Evolutionary conservation across 2,888 invertebrate species (phyloP).

Genomic region (Mayetiola destructor): DNA sequence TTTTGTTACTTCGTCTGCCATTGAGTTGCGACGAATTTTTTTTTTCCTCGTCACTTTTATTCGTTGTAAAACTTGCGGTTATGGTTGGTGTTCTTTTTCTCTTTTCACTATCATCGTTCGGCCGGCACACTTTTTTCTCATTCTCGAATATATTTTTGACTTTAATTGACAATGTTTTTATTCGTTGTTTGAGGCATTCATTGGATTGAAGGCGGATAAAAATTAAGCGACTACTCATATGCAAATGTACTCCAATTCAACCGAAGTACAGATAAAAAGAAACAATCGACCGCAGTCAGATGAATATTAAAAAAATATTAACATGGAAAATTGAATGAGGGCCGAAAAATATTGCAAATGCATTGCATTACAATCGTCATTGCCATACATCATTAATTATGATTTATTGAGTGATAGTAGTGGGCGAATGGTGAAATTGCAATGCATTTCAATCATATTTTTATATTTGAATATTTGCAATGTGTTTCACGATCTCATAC

Average conservation of each 20-base stretch:
- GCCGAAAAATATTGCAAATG: background rate
- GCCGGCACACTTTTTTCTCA: background rate
- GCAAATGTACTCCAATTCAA: background rate
- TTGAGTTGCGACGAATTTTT: no score
- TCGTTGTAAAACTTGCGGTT: no score
- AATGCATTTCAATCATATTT: no score
- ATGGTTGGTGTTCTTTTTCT: background rate
- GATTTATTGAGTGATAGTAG: no score
- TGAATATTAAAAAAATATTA: conserved; percentile 9
- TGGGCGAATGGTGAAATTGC: no score
- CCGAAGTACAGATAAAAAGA: background rate
- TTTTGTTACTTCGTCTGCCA: no score
- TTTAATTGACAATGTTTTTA: conserved; percentile 9
- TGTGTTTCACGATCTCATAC: no score
- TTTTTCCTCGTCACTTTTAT: no score
- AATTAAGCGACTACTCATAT: conserved; percentile 10
- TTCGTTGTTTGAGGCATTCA: conserved; percentile 9
- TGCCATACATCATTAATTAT: conserved; percentile 11
- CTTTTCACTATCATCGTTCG: background rate
- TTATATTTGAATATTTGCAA: no score
- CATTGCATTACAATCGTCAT: conserved; percentile 3
- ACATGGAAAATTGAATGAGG: conserved; percentile 10
- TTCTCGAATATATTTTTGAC: background rate
- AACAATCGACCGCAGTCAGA: conserved; percentile 3
- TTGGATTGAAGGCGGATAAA: background rate